Conservation (phyloP, 2,113 vertebrate species). For the Callospermophilus lateralis region DNA sequence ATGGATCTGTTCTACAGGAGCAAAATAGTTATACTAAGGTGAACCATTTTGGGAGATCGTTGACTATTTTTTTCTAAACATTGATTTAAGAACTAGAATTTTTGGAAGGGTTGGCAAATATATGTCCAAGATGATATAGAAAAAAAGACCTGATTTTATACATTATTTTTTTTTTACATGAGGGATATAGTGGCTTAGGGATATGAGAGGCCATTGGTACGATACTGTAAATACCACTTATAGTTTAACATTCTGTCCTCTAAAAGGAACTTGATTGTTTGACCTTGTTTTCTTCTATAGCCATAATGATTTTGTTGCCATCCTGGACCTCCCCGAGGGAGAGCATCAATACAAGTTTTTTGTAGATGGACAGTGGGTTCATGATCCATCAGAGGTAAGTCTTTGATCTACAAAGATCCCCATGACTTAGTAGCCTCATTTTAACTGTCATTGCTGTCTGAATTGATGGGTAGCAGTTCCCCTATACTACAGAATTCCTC, state of each 20-base stretch:
- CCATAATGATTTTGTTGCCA: slow-evolving; percentile 98
- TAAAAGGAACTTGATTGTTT: not conserved
- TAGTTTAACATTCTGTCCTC: not conserved
- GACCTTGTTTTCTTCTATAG: slow-evolving; percentile 86
- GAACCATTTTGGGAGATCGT: not conserved
- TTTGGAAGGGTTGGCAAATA: not conserved
- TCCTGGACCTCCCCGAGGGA: slow-evolving; percentile 97
- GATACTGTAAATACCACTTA: not conserved
- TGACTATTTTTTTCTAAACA: not conserved
- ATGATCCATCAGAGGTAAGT: slow-evolving; percentile 96
- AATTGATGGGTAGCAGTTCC: not conserved
- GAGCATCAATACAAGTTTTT: slow-evolving; percentile 99
- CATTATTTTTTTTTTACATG: not conserved
- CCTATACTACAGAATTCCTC: not conserved
- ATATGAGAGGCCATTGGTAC: not conserved
- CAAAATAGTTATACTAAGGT: slow-evolving; percentile 28
- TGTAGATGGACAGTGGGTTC: slow-evolving; percentile 99
- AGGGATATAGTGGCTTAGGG: not conserved
- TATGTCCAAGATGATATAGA: not conserved
- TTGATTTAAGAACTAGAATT: slow-evolving; percentile 22
- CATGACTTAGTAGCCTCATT: not conserved
- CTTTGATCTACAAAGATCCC: not conserved
- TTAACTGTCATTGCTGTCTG: not conserved
- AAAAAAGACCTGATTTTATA: not conserved
- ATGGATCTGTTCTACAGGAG: not conserved